Conservation (phyloP, 2,113 vertebrate genomes). For the Oryzias celebensis region DNA sequence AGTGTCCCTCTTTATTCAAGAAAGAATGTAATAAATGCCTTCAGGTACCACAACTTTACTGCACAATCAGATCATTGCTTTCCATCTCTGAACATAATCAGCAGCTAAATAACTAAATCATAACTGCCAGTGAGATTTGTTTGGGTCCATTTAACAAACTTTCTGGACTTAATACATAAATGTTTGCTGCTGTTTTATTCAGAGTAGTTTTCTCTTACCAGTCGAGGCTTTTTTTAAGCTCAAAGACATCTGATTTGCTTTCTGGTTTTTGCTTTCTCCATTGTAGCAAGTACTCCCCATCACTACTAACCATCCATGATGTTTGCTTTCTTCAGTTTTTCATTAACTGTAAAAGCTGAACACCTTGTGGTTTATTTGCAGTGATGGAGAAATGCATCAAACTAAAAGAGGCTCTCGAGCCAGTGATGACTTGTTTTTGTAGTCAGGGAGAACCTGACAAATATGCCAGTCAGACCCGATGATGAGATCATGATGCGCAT, state of each 20-base stretch:
- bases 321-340: slow-evolving; percentile 12
- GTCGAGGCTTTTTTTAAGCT: slow-evolving; percentile 5
- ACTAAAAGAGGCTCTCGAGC: slow-evolving; percentile 8
- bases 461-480: slow-evolving; percentile 41
- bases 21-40: slow-evolving; percentile 87
- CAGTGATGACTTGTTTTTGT: slow-evolving; percentile 19
- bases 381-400: slow-evolving; percentile 11
- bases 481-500: slow-evolving; percentile 69
- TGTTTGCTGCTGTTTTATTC: slow-evolving; percentile 23
- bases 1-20: slow-evolving; percentile 85
- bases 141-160: slow-evolving; percentile 31
- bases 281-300: slow-evolving; percentile 22
- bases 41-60: slow-evolving; percentile 76
- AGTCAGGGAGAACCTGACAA: slow-evolving; percentile 4
- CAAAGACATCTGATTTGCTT: slow-evolving; percentile 7
- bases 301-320: slow-evolving; percentile 34
- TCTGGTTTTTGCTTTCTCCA: slow-evolving; percentile 22
- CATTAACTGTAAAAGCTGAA: slow-evolving; percentile 5
- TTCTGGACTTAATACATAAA: slow-evolving; percentile 43
- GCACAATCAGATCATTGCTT: slow-evolving; percentile 64
- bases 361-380: slow-evolving; percentile 1
- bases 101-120: slow-evolving; percentile 61
- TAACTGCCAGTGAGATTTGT: slow-evolving; percentile 29
- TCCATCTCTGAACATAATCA: slow-evolving; percentile 56
- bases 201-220: slow-evolving; percentile 11